A percentile compares a stretch with the other conserved stretches of the same genome.
phyloP scores from a whole-genome alignment of 1,140 invertebrate species.

The Gonatopus flavifemur region DNA sequence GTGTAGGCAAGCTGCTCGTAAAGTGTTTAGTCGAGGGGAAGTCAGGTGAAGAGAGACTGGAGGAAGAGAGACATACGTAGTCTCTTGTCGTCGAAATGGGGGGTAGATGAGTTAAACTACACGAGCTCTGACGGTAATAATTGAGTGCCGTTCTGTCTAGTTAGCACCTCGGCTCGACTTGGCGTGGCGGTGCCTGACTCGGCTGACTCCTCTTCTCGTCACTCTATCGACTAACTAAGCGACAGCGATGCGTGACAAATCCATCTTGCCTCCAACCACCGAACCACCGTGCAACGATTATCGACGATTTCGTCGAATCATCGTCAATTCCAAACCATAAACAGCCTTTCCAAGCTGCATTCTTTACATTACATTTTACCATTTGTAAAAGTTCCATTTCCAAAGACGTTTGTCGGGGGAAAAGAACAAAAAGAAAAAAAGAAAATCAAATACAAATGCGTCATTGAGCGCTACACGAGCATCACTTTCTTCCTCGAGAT shows the following conservation, averaged over 20 bases:
- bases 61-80: conserved; percentile 19
- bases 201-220: conserved; percentile 48
- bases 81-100: conserved; percentile 24
- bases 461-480: too few relatives aligned
- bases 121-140: conserved; percentile 59
- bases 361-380: too few relatives aligned
- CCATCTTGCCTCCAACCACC: conserved; percentile 46
- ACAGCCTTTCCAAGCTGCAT: too few relatives aligned
- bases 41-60: conserved; percentile 32
- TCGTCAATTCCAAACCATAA: too few relatives aligned
- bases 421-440: too few relatives aligned
- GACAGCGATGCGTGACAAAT: conserved; percentile 56
- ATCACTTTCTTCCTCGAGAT: too few relatives aligned
- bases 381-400: too few relatives aligned
- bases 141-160: conserved; percentile 59
- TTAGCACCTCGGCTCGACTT: conserved; percentile 45
- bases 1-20: conserved; percentile 56
- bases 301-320: too few relatives aligned
- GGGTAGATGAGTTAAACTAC: conserved; percentile 51
- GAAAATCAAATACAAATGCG: too few relatives aligned
- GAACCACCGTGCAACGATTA: conserved; percentile 35
- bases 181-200: too few relatives aligned
- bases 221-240: conserved; percentile 52
- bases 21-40: conserved; percentile 57
- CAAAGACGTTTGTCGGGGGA: too few relatives aligned